Evolutionary conservation across 2,888 invertebrate species (phyloP), one percentile per base, ranked within the genome.

Genomic region (Biston stratarius): DNA sequence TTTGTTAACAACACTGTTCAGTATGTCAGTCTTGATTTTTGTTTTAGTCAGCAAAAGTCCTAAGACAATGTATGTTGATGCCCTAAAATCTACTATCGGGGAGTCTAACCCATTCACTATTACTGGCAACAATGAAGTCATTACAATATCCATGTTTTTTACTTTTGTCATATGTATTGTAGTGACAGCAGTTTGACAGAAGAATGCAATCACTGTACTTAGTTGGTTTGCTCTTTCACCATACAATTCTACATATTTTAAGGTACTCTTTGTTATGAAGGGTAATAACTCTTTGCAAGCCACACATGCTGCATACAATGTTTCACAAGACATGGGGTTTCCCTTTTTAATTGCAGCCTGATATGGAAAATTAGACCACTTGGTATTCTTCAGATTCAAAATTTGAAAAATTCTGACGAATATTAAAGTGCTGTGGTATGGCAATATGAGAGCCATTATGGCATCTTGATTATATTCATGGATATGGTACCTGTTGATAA

Each of bases 361-460:
- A 10, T 38, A 6, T 0, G 12, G 58, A n/a, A 56, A 61, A 36
- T 3, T 3, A 40, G 12, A 90, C 97, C 97, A 98, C 66, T 95
- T 93, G 8, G 44, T 45, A 61, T 95, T 95, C n/a, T 89, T 89
- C 0, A 99, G 84, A 61, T 96, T 94, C 77, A 97, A 83, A 0
- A 98, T 92, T 85, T 98, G 97, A 0, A 99, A 84, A 57, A 98
- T 95, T 77, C 96, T 90, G 0, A 97, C 96, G 91, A 99, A 99
- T 71, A 97, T 96, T 74, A 97, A 97, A 0, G 98, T 98, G 80
- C 98, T 98, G 87, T 99, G 98, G 85, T 98, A 99, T 0, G 99
- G 99, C 62, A 99, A 88, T 63, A 98, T 96, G 9, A 98, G 92
- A 69, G 96, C 94, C 78, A 99, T 92, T 48, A 99, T 94, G 0